A percentile compares a stretch with the other conserved stretches of the same genome.
Evolutionary conservation across 2,888 invertebrate genomes (phyloP).

Genomic region (Metallyticus violacea): DNA sequence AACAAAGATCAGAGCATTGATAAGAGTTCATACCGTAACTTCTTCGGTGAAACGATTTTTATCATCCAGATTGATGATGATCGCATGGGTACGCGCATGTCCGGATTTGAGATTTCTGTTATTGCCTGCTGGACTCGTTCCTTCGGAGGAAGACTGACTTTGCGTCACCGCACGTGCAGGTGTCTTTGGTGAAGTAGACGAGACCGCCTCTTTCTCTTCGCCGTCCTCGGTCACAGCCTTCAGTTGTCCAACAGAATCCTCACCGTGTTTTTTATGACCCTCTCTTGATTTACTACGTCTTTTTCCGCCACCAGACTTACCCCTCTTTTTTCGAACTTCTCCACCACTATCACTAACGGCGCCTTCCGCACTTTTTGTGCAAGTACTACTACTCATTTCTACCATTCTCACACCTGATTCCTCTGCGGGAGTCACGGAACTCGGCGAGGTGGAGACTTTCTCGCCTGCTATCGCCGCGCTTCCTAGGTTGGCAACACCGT

Average conservation of each 20-base stretch:
- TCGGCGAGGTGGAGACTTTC: not conserved
- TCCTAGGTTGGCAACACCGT: not conserved
- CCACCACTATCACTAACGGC: not conserved
- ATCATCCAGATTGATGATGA: constrained; percentile 76
- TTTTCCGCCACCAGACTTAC: not conserved
- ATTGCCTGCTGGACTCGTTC: constrained; percentile 42
- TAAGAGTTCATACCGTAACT: constrained; percentile 62
- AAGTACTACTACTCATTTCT: constrained; percentile 1
- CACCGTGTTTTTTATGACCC: not conserved
- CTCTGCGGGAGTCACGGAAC: not conserved
- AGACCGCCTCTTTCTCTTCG: not conserved
- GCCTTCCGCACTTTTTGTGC: not conserved
- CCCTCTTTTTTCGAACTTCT: not conserved
- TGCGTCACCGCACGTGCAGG: not conserved
- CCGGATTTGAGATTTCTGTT: constrained; percentile 50
- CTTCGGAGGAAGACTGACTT: not conserved
- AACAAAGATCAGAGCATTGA: not conserved
- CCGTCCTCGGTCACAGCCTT: not conserved
- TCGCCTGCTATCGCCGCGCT: not conserved
- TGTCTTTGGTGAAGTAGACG: not conserved
- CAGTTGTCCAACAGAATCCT: not conserved
- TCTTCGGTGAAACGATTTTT: constrained; percentile 79
- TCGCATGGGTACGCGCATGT: constrained; percentile 70
- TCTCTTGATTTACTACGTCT: not conserved
- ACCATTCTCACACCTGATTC: not conserved